Base-by-base conservation (phyloP, 2,888 invertebrate species). In the Myopa tessellatipennis region DNA sequence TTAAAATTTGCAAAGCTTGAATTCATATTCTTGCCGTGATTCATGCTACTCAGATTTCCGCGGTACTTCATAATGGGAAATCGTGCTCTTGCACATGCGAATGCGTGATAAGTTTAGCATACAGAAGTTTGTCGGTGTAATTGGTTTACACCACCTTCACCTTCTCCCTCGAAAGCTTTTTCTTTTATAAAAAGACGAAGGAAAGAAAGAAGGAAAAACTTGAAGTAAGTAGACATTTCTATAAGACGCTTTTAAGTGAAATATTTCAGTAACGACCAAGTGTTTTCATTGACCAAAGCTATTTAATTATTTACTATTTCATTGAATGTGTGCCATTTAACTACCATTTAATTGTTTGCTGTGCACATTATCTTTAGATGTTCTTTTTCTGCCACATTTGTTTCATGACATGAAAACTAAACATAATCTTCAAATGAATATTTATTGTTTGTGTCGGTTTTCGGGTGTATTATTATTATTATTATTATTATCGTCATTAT, bases 391-490 rank as follows among this genome's bases (percentile, higher is more conserved):
- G 61, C 4, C 34, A 34, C 61, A 26, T 61, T 10, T 61, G 26
- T 18, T n/a, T 61, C 10, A n/a, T 61, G 61, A 55, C 36, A 73
- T 61, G 61, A 16, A 6, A 10, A 45, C 60, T 38, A 55, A 45
- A 73, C 61, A 61, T 73, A 61, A 73, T 73, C 73, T 12, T 26
- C 18, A 73, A 73, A 73, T 61, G 60, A 73, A 61, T 73, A 40
- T 63, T 61, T 45, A 71, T 71, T 70, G 36, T 34, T 70, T 26
- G 26, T 36, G 34, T 26, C 18, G 45, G 4, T 45, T 45, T 45
- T 45, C 45, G 45, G 6, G 45, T 50, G 50, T 18, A 70, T 70
- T 72, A 60, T 60, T 60, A 40, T 72, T 60, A 40, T 60, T 45
- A 40, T 61, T 26, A 45, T 73, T 73, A 45, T 61, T 26, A 45